Evolutionary conservation across 2,797 vertebrate genomes (phyloP).

Genomic region (Botia kubotai): DNA sequence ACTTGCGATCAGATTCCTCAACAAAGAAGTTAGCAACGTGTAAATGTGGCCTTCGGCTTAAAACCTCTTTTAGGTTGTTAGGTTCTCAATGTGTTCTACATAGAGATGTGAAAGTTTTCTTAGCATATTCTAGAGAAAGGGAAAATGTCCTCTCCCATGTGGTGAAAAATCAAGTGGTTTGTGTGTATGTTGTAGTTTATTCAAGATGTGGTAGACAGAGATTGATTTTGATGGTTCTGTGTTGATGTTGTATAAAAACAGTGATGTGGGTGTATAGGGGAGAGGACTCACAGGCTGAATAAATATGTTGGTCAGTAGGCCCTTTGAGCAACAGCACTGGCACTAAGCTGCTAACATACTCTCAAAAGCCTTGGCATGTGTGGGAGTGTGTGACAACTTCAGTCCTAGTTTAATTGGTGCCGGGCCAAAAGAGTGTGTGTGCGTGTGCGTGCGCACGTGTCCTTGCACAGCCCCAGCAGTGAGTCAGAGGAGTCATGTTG

Average conservation of each 20-base stretch:
- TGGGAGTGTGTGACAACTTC: neutral
- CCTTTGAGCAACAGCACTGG: constrained; percentile 17
- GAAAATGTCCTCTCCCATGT: neutral
- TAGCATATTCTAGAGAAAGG: neutral
- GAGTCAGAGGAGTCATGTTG: constrained; percentile 20
- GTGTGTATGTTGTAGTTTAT: neutral
- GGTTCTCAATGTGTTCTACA: neutral
- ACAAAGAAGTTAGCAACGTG: too few relatives aligned
- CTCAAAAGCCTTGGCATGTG: constrained; percentile 25
- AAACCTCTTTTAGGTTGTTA: neutral
- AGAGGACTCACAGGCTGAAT: constrained; percentile 14
- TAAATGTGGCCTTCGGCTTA: too few relatives aligned
- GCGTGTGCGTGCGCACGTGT: neutral
- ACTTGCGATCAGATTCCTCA: too few relatives aligned
- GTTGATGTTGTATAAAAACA: constrained; percentile 16
- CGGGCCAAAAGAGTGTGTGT: neutral
- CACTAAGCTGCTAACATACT: constrained; percentile 54
- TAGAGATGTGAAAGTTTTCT: neutral
- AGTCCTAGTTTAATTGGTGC: constrained; percentile 10
- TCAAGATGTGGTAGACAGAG: constrained; percentile 21
- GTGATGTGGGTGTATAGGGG: constrained; percentile 9
- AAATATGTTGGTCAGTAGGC: constrained; percentile 35
- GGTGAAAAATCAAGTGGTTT: neutral
- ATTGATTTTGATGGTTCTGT: neutral
- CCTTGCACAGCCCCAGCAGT: neutral